phyloP scores from a whole-genome alignment of 1,140 invertebrate species.

The Tetramorium parvispinum region DNA sequence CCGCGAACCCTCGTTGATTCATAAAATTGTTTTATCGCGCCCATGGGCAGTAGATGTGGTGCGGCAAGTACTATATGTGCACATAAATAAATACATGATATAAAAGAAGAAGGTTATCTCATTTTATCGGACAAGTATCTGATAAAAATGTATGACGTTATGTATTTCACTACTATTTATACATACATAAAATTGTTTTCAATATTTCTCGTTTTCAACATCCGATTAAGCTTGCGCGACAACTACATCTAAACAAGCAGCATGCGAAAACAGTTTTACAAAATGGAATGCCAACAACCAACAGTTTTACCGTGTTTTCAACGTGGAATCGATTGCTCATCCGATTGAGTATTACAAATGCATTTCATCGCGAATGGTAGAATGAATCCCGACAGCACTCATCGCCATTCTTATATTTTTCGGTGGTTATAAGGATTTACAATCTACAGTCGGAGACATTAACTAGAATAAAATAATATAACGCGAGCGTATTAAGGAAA shows the following conservation, averaged over 20 bases:
- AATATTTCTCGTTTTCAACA: conserved; percentile 2
- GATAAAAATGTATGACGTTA: conserved; percentile 38
- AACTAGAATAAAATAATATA: conserved; percentile 4
- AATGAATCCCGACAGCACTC: neutral
- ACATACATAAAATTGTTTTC: conserved; percentile 37
- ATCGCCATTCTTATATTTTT: neutral
- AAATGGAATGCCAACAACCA: conserved; percentile 12
- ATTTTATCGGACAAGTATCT: conserved; percentile 23
- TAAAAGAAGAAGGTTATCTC: neutral
- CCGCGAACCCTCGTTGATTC: conserved; percentile 51
- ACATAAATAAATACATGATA: neutral
- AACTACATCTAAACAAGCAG: neutral
- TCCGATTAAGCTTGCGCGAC: conserved; percentile 4
- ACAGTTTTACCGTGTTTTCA: conserved; percentile 26
- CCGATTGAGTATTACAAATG: neutral
- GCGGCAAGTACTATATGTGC: neutral
- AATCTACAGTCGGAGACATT: neutral
- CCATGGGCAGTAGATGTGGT: neutral
- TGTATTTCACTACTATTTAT: neutral
- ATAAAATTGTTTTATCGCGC: conserved; percentile 71
- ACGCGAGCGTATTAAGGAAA: neutral
- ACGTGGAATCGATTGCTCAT: neutral
- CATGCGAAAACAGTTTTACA: conserved; percentile 27
- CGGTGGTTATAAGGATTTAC: neutral
- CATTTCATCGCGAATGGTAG: neutral